Conservation (phyloP, 2,888 invertebrate species). For the Nysson spinosus region DNA sequence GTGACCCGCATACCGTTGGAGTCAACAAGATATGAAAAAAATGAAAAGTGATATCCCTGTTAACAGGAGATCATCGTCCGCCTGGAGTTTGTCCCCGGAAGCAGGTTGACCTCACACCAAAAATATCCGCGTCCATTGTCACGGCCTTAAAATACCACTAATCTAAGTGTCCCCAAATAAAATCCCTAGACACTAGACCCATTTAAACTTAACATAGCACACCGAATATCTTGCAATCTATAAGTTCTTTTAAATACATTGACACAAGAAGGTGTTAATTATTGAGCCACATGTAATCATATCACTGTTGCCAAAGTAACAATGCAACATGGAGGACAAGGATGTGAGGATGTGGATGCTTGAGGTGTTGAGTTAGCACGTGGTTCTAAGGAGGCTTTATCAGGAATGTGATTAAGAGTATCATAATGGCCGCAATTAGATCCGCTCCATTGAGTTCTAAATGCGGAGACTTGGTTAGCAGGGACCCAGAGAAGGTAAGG, state of each 20-base stretch:
- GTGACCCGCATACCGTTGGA: slow-evolving; percentile 40
- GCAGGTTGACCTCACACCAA: slow-evolving; percentile 48
- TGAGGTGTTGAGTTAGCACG: too few species aligned
- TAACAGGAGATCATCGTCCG: slow-evolving; percentile 72
- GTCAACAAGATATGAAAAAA: slow-evolving; percentile 72
- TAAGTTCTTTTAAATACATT: too few species aligned
- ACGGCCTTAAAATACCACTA: too few species aligned
- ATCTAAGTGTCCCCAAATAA: too few species aligned
- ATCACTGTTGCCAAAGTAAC: too few species aligned
- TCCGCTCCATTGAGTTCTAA: slow-evolving; percentile 77
- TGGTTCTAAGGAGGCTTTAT: not conserved
- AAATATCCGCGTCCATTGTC: slow-evolving; percentile 3
- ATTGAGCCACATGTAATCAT: too few species aligned
- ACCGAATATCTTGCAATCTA: too few species aligned
- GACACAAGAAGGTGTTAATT: too few species aligned
- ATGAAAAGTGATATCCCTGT: slow-evolving; percentile 76
- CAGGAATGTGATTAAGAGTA: not conserved
- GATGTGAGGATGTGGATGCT: too few species aligned
- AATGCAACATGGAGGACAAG: too few species aligned
- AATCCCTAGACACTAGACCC: too few species aligned
- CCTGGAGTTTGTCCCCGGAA: slow-evolving; percentile 37
- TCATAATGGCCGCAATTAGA: slow-evolving; percentile 70
- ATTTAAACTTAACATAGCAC: too few species aligned
- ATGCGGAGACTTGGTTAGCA: slow-evolving; percentile 75
- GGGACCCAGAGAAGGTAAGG: slow-evolving; percentile 69